Evolutionary conservation across 2,797 vertebrate genomes (phyloP), one percentile per base, ranked within the genome.

Genomic region (Platalea minor): DNA sequence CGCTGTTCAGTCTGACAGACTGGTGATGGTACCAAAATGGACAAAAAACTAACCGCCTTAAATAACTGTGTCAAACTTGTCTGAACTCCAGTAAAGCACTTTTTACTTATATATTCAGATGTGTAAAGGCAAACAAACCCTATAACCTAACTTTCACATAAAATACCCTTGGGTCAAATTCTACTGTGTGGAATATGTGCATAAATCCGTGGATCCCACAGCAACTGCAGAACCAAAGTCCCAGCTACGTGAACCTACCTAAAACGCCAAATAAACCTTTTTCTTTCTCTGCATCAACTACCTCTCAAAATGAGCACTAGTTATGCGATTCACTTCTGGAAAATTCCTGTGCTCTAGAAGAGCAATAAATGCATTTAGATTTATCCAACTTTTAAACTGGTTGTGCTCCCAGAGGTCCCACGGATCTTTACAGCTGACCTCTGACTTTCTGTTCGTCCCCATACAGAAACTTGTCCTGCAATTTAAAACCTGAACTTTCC

Each of bases 161-260:
- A 88, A 88, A 63, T 24, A 77, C 13, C 28, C 64, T 59, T 25
- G n/a, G 31, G 57, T 75, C 31, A 84, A 72, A 68, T 43, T 54
- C 26, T 84, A 14, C 20, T 16, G 8, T 7, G 23, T 17, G n/a
- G n/a, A 78, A 28, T 29, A 57, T 0, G 1, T 57, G 43, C 59
- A 56, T 70, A 87, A 85, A 61, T 15, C 26, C 11, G 5, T 2
- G 19, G 68, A 91, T 56, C 16, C 33, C 68, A 89, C 6, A 89
- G n/a, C 17, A 80, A 17, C 6, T 19, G 29, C 20, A 64, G 57
- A 69, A 79, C 31, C 28, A 3, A 56, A 17, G 9, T 43, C 43
- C 28, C 2, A 2, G 13, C 33, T 57, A 72, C 3, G 3, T 1
- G 1, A 91, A 64, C 26, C n/a, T 31, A 61, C 26, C 5, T n/a